Percentiles rank a stretch among this genome's conserved stretches.
phyloP scores from a whole-genome alignment of 2,797 vertebrate genomes.

The Pseudopleuronectes americanus region DNA sequence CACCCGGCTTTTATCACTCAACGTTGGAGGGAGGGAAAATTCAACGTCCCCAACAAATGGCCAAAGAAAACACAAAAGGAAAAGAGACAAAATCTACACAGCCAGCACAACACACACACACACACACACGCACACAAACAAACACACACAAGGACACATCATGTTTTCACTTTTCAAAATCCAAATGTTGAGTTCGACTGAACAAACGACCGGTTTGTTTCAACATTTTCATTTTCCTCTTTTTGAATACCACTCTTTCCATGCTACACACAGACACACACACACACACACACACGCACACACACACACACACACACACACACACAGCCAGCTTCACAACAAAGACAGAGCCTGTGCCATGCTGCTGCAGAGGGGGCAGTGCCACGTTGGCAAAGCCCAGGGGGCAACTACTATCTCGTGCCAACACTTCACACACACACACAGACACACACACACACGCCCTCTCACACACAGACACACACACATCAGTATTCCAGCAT shows the following conservation, averaged over 20 bases:
- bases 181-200: conserved; percentile 39
- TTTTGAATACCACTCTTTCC: conserved; percentile 47
- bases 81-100: conserved; percentile 13
- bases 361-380: conserved; percentile 80
- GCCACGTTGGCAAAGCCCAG: conserved; percentile 80
- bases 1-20: conserved; percentile 4
- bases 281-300: conserved; percentile 25
- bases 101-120: neutral
- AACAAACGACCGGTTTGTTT: conserved; percentile 57
- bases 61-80: neutral
- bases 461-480: conserved; percentile 38
- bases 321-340: conserved; percentile 68
- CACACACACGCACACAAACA: conserved; percentile 10
- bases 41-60: conserved; percentile 19
- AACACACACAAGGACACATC: neutral
- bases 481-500: conserved; percentile 73
- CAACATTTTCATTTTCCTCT: conserved; percentile 33
- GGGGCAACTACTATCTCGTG: conserved; percentile 79
- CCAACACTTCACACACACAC: conserved; percentile 72
- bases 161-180: conserved; percentile 41
- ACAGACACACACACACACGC: conserved; percentile 35
- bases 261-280: conserved; percentile 17
- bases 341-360: conserved; percentile 79
- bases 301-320: conserved; percentile 29
- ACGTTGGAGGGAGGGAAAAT: neutral